These are phyloP conservation scores for Meloidogyne floridensis DNA, from an alignment of 1,140 invertebrate genomes.

Conservation along the genomic window DNA sequence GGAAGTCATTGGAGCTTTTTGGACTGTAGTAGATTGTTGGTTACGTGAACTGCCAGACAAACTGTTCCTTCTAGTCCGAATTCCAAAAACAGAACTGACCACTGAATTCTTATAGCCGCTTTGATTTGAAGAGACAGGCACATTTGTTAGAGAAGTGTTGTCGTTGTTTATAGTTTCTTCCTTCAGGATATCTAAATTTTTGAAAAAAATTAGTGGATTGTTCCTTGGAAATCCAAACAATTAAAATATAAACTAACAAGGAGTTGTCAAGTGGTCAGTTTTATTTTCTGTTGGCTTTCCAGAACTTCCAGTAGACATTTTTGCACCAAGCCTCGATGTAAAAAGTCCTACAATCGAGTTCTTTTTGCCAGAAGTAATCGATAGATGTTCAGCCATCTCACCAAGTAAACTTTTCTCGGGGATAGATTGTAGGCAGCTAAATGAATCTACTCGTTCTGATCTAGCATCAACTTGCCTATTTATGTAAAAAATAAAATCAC, in stretches of 20 bases:
- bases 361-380: constrained; percentile 20
- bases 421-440: constrained; percentile 31
- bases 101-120: constrained; percentile 15
- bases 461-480: neutral
- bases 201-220: neutral
- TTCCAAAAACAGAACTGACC: constrained; percentile 19
- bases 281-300: neutral
- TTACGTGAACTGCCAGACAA: neutral
- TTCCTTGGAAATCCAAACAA: neutral
- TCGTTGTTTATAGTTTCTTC: neutral
- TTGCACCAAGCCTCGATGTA: constrained; percentile 20
- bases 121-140: constrained; percentile 14
- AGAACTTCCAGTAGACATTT: constrained; percentile 33
- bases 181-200: neutral
- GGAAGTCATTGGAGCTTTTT: constrained; percentile 15
- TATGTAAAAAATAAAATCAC: neutral
- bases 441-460: constrained; percentile 5
- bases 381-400: constrained; percentile 4
- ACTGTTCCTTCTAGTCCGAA: constrained; percentile 16
- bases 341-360: constrained; percentile 37
- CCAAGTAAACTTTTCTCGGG: constrained; percentile 17
- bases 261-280: neutral
- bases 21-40: neutral
- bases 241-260: neutral
- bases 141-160: constrained; percentile 24